Base-by-base conservation (phyloP, 2,797 vertebrate species). In the Ctenochaetus hawaiiensis region DNA sequence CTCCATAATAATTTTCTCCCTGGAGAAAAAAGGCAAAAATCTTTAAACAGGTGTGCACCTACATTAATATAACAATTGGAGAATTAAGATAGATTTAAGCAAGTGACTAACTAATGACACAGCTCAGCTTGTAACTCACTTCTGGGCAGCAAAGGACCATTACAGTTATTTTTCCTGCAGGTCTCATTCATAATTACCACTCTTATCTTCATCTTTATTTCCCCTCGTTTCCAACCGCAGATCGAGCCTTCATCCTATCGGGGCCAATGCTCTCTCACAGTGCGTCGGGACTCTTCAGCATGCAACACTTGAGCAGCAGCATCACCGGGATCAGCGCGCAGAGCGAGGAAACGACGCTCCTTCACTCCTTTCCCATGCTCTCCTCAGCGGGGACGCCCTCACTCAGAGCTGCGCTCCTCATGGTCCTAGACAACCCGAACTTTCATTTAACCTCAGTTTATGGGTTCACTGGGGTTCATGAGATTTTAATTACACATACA, bases 191-290 rank as follows among this genome's bases (percentile, higher is more conserved):
- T 83, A 87, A 93, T 97, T 94, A 98, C 97, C 97, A 96, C 85
- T 94, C 95, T 94, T 76, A 95, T 96, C 96, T 96, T 98, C 97
- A 98, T 98, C 91, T 94, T 96, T 81, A 81, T 75, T 89, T 88
- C 90, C 85, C 81, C 87, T 91, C 82, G 89, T 90, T 90, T 84
- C 75, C 78, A 72, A 68, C 77, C 81, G 81, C 82, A 77, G 77
- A 87, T 78, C 69, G 76, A 52, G 22, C 26, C 82, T 80, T 90
- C 88, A 84, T 90, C 67, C 54, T 68, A 73, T 12, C 53, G 59
- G 54, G 47, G 43, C 30, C 76, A 41, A 1, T 13, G 67, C 80
- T 51, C 45, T 49, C 43, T 63, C 56, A 5, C 66, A 53, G 58
- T 51, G 77, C 51, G 48, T 65, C 51, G 57, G 56, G 56, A 62